A percentile compares a stretch with the other conserved stretches of the same genome.
phyloP scores from a whole-genome alignment of 2,888 invertebrate species.

The Strigamia transsilvanica region DNA sequence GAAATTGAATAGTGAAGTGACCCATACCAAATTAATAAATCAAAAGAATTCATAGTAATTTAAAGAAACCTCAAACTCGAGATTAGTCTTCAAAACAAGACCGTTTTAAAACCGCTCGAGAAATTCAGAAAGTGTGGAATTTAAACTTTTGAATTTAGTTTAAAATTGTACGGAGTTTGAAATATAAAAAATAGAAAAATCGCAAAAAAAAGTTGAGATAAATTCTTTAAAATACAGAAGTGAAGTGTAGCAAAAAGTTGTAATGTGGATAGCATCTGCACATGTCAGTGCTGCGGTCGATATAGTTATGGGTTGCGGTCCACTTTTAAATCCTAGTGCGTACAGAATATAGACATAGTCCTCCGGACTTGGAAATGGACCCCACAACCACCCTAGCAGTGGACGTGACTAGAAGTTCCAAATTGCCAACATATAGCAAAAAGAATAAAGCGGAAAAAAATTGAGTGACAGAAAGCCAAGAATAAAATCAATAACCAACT shows the following conservation, averaged over 20 bases:
- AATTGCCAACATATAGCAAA: neutral
- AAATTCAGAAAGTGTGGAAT: no score
- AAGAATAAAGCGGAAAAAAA: slow-evolving; percentile 1
- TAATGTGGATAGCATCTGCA: neutral
- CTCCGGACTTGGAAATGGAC: slow-evolving; percentile 34
- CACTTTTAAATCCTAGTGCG: slow-evolving; percentile 10
- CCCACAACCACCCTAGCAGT: slow-evolving; percentile 10
- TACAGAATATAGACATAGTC: neutral
- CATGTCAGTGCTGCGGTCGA: neutral
- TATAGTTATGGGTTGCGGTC: slow-evolving; percentile 1
- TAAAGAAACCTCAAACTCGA: no score
- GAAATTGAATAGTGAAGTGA: no score
- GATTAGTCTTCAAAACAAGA: no score
- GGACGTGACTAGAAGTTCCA: slow-evolving; percentile 12
- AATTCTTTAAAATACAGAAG: no score
- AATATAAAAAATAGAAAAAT: no score
- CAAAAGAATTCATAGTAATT: no score
- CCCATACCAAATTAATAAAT: no score
- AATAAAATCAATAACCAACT: neutral
- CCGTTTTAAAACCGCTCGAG: no score
- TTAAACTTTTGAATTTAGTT: no score
- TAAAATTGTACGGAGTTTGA: no score
- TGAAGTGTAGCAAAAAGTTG: neutral
- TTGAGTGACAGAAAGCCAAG: slow-evolving; percentile 1
- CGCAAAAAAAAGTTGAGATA: no score